Conservation (phyloP, 2,797 vertebrate genomes). For the Hirundo rustica region DNA sequence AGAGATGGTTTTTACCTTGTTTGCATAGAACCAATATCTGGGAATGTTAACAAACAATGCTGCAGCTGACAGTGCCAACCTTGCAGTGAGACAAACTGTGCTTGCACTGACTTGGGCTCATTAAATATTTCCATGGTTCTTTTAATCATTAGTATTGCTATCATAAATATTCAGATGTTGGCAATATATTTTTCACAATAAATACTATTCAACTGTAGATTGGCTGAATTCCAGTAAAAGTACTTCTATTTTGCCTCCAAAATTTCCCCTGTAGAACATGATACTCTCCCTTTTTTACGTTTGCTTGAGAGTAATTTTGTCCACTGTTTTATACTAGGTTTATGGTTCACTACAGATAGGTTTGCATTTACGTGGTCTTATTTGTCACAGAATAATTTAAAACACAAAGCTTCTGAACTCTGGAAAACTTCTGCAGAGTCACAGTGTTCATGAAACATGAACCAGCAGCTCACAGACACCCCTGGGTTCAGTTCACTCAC, state of each 20-base stretch:
- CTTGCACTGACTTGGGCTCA: not conserved
- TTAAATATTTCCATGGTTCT: not conserved
- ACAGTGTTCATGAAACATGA: not conserved
- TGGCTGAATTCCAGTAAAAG: not conserved
- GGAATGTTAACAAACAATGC: not conserved
- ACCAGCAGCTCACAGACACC: not conserved
- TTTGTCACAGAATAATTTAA: not conserved
- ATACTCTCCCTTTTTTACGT: not conserved
- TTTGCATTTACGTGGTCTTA: not conserved
- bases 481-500: not conserved
- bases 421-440: not conserved
- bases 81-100: not conserved
- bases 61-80: not conserved
- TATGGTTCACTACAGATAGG: not conserved
- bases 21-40: not conserved
- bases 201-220: not conserved
- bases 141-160: not conserved
- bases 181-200: slow-evolving; percentile 1
- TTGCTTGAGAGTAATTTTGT: not conserved
- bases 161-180: slow-evolving; percentile 15
- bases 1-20: not conserved
- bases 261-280: not conserved
- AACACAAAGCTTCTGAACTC: not conserved
- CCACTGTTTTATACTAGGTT: not conserved
- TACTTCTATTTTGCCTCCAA: not conserved